Percentiles rank a stretch among this genome's conserved stretches.
These are phyloP conservation scores for Sterrhoptilus dennistouni DNA, from an alignment of 2,113 vertebrate species.

Conservation along the genomic window DNA sequence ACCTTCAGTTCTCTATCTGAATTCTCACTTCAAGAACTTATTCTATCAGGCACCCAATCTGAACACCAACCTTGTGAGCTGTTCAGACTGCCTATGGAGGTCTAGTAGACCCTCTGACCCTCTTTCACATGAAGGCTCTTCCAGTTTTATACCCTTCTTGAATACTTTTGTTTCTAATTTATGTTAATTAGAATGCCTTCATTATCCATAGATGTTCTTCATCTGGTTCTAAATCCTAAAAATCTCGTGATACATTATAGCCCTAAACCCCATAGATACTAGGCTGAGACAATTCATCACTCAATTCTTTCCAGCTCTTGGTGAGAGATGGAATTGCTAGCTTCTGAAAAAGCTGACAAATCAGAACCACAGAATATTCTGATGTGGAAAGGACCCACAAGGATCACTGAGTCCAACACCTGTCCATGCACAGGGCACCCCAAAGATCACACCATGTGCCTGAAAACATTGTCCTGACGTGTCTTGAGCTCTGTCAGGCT, in stretches of 20 bases:
- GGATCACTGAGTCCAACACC: accelerated
- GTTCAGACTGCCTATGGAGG: background rate
- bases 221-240: background rate
- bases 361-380: background rate
- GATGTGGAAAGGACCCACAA: background rate
- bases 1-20: background rate
- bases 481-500: background rate
- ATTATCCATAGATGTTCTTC: background rate
- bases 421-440: too few species aligned
- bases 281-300: background rate
- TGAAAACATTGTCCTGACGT: background rate
- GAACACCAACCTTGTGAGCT: background rate
- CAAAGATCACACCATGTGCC: too few species aligned
- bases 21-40: background rate
- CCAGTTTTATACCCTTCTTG: background rate
- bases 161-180: background rate
- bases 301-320: background rate
- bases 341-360: background rate
- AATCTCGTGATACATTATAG: background rate
- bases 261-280: background rate
- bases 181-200: background rate
- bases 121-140: background rate
- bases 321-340: background rate
- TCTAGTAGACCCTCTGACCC: background rate
- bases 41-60: background rate